Evolutionary conservation across 2,888 invertebrate species (phyloP).

Genomic region (Crossocerus cetratus): DNA sequence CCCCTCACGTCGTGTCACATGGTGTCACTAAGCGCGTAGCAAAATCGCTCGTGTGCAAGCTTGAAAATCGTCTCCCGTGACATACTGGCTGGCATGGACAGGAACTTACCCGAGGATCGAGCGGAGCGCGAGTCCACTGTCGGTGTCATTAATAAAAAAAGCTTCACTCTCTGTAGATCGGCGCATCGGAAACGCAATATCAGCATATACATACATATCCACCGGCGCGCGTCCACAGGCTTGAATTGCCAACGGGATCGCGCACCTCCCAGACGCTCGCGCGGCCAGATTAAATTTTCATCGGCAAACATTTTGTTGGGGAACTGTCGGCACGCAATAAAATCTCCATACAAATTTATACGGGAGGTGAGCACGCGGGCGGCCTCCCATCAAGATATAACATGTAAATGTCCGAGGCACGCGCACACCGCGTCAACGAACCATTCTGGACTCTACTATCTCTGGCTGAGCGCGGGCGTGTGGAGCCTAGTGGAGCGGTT

Average conservation of each 20-base stretch:
- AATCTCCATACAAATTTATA: constrained; percentile 5
- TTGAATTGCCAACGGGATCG: background rate
- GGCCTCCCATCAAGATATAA: background rate
- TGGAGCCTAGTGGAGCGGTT: background rate
- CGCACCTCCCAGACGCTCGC: constrained; percentile 3
- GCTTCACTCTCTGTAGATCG: background rate
- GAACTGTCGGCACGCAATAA: background rate
- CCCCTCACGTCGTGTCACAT: constrained; percentile 13
- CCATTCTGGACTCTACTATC: background rate
- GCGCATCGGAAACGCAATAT: background rate
- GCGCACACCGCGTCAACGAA: background rate
- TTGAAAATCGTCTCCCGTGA: constrained; percentile 6
- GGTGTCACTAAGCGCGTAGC: constrained; percentile 16
- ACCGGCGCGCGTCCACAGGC: background rate
- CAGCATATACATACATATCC: background rate
- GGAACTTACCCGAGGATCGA: background rate
- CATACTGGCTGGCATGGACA: background rate
- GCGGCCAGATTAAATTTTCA: constrained; percentile 10
- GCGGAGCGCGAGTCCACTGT: too few species aligned
- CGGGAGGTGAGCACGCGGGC: background rate
- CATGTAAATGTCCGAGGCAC: background rate
- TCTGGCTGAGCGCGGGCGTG: background rate
- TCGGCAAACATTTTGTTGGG: constrained; percentile 8
- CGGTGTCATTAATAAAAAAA: background rate
- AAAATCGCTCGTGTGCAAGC: background rate